Percentiles rank a stretch among this genome's conserved stretches.
These are phyloP conservation scores for Steinernema feltiae DNA, from an alignment of 1,140 invertebrate species.

Conservation along the genomic window DNA sequence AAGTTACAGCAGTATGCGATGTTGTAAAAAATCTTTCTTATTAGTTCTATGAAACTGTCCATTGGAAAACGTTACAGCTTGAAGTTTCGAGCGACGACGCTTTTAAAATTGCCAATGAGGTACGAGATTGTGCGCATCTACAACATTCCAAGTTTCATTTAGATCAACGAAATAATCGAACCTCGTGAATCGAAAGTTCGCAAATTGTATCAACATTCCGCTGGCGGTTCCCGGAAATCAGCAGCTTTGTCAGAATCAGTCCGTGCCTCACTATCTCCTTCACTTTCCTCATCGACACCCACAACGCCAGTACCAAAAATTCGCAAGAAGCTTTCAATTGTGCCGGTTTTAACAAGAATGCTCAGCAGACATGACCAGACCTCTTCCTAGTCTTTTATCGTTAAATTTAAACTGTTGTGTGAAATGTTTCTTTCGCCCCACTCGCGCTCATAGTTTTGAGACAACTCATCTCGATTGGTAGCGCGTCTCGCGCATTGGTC, in stretches of 20 bases:
- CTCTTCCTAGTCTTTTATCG: constrained; percentile 1
- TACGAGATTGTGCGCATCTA: neutral
- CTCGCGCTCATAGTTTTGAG: neutral
- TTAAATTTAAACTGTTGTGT: neutral
- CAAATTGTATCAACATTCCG: constrained; percentile 11
- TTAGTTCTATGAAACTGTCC: constrained; percentile 1
- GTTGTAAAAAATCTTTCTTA: neutral
- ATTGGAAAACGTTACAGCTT: constrained; percentile 15
- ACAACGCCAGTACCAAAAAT: neutral
- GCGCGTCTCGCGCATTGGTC: neutral
- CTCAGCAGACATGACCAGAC: constrained; percentile 7
- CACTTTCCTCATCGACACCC: neutral
- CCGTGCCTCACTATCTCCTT: neutral
- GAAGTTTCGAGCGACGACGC: constrained; percentile 16
- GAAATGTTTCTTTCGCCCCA: neutral
- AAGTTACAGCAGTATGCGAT: neutral
- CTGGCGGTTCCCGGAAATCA: neutral
- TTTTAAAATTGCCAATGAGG: constrained; percentile 17
- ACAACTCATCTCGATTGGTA: neutral
- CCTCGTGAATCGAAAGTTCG: constrained; percentile 16
- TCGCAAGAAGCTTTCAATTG: neutral
- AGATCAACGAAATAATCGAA: constrained; percentile 24
- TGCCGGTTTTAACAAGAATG: constrained; percentile 8
- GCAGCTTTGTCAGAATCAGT: neutral
- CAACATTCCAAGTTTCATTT: neutral